Percentiles rank a stretch among this genome's conserved stretches.
These are phyloP conservation scores for Taxidea taxus DNA, from an alignment of 2,113 vertebrate genomes.

Conservation along the genomic window DNA sequence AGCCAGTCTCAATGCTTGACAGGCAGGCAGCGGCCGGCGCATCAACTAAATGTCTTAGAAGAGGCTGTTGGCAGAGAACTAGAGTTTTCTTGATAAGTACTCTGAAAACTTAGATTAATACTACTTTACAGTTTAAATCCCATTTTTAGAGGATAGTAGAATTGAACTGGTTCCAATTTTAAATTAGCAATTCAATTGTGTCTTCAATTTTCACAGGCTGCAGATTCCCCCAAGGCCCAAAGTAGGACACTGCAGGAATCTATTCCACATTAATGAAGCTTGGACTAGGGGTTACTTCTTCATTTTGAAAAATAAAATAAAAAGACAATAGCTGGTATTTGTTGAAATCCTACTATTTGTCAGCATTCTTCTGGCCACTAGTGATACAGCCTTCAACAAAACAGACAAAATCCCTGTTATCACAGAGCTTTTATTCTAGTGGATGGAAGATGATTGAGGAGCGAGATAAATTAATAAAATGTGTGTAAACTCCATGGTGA, in stretches of 20 bases:
- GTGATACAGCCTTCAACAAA: background rate
- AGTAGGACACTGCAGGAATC: background rate
- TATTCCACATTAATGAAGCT: background rate
- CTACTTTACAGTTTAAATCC: constrained; percentile 50
- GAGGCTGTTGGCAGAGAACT: background rate
- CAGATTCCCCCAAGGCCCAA: background rate
- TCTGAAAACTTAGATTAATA: constrained; percentile 22
- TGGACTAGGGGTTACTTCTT: background rate
- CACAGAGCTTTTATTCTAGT: background rate
- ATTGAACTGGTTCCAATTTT: constrained; percentile 47
- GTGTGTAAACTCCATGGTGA: background rate
- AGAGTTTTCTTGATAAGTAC: constrained; percentile 5
- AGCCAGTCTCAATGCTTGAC: background rate
- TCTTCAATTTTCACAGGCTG: constrained; percentile 29
- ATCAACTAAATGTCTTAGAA: background rate
- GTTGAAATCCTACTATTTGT: background rate
- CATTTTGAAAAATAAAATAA: background rate
- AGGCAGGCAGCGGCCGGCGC: background rate
- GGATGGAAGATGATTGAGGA: background rate
- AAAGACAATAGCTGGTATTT: background rate
- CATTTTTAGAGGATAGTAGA: constrained; percentile 29
- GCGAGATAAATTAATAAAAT: background rate
- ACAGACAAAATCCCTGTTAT: background rate
- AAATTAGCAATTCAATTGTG: constrained; percentile 47
- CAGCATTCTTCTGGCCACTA: background rate